These are phyloP conservation scores for Limnothrissa miodon DNA, from an alignment of 2,113 vertebrate genomes.

Conservation along the genomic window DNA sequence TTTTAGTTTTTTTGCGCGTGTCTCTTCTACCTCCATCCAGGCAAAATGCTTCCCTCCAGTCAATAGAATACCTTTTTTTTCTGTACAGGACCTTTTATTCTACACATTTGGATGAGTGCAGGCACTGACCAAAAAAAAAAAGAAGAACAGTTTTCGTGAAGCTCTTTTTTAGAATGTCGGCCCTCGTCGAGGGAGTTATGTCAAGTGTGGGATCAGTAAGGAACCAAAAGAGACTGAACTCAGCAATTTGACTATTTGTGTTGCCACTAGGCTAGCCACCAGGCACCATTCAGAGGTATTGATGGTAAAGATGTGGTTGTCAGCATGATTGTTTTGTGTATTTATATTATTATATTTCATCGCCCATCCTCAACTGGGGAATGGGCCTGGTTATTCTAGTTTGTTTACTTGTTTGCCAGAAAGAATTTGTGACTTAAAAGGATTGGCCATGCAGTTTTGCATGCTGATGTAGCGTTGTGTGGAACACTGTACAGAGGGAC, in stretches of 20 bases:
- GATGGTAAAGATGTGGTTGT: not conserved
- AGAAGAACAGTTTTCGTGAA: not conserved
- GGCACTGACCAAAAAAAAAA: not conserved
- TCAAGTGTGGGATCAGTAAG: too few species aligned
- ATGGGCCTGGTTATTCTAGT: not conserved
- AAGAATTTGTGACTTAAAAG: slow-evolving; percentile 6
- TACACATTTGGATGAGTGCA: not conserved
- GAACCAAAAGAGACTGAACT: too few species aligned
- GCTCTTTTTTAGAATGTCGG: not conserved
- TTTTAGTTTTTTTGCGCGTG: not conserved
- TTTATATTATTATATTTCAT: not conserved
- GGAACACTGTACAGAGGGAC: not conserved
- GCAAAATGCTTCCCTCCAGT: too few species aligned
- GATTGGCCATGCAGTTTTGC: slow-evolving; percentile 15
- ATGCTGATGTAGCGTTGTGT: slow-evolving; percentile 12
- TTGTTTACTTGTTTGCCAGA: not conserved
- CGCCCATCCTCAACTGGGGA: not conserved
- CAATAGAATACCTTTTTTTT: too few species aligned
- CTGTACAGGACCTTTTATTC: too few species aligned
- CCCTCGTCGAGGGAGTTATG: too few species aligned
- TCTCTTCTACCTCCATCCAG: not conserved
- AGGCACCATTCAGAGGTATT: not conserved
- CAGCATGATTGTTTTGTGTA: not conserved
- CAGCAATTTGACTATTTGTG: too few species aligned
- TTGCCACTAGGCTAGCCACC: too few species aligned